Evolutionary conservation across 2,113 vertebrate genomes (phyloP), one percentile per base, ranked within the genome.

Genomic region (Sinocyclocheilus rhinocerous): DNA sequence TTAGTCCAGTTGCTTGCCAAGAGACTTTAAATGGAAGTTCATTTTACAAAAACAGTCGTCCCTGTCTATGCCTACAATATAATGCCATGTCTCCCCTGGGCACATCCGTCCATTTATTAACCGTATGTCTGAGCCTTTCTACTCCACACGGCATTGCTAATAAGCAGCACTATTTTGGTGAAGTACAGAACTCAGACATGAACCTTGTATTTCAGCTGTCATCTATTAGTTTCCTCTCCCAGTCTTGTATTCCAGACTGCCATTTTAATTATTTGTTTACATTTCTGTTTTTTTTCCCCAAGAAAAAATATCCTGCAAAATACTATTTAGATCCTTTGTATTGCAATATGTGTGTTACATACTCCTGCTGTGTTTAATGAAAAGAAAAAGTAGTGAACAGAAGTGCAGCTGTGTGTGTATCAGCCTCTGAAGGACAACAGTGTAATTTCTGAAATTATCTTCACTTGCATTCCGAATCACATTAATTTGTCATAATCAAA

Each of bases 201-300:
- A 81, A 81, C n/a, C 36, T 45, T 16, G 13, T 10, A 45, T 80
- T 16, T 61, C 33, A 63, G 20, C 36, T 80, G 33, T 61, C 55
- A 80, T 65, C 24, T n/a, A 11, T 65, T 65, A 36, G 18, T 59
- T 33, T 26, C 13, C 59, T 81, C 59, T 45, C 39, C 42, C 39
- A 65, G 13, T 18, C 13, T 48, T 65, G 57, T 26, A n/a, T 65
- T 81, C 15, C n/a, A 48, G 3, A 36, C 12, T 63, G 36, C 0
- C 22, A 24, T 59, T 63, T 63, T 5, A 63, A 80, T 80, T 10
- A n/a, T 80, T 80, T 80, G 57, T 80, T 80, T 80, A 42, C 10
- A 36, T 79, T 22, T 36, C 15, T 7, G 39, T 39, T 33, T 9
- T 70, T 26, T 5, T 36, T 36, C 36, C 36, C 36, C 0, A 26